These are phyloP conservation scores for Pitangus sulphuratus DNA, from an alignment of 2,797 vertebrate species.

Conservation along the genomic window DNA sequence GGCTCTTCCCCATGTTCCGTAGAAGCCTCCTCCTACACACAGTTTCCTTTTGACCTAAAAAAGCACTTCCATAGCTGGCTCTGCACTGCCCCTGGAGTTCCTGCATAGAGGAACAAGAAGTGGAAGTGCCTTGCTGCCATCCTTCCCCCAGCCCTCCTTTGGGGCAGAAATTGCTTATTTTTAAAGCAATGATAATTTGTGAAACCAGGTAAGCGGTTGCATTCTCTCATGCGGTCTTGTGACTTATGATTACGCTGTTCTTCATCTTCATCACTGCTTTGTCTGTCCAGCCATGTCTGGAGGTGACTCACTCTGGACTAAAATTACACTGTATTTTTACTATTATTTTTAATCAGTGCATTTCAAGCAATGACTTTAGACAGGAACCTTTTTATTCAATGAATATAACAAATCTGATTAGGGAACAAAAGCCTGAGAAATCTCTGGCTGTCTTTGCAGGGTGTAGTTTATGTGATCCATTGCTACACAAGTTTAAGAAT, in stretches of 20 bases:
- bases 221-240: background rate
- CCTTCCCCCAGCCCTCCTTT: background rate
- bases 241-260: background rate
- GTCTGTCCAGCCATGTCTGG: background rate
- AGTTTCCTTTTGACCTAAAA: background rate
- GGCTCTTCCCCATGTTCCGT: background rate
- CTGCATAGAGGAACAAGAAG: background rate
- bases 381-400: background rate
- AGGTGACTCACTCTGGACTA: background rate
- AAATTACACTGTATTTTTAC: background rate
- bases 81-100: background rate
- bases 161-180: background rate
- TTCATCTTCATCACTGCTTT: background rate
- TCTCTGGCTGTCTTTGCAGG: background rate
- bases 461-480: background rate
- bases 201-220: background rate
- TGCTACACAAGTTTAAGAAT: background rate
- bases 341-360: background rate
- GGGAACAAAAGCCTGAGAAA: background rate
- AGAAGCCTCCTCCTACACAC: background rate
- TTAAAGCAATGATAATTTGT: background rate
- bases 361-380: background rate
- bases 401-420: background rate
- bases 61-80: background rate
- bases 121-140: background rate